Conservation (phyloP, 2,797 vertebrate genomes). For the Chaetophractus vellerosus region DNA sequence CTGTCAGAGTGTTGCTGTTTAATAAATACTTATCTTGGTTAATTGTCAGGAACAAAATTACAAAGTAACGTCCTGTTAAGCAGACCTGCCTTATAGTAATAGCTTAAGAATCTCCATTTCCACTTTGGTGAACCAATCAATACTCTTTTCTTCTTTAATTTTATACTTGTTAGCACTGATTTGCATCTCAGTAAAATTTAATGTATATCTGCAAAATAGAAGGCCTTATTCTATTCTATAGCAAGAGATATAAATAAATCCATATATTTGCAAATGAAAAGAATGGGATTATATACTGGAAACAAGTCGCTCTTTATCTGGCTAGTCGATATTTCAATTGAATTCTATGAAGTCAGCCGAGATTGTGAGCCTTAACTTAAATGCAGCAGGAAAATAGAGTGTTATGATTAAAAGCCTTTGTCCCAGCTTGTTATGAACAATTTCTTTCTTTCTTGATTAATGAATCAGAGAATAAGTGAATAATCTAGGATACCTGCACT, state of each 20-base stretch:
- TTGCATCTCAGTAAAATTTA: conserved; percentile 58
- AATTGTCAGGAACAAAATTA: conserved; percentile 51
- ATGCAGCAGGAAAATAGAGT: conserved; percentile 45
- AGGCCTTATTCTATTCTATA: not conserved
- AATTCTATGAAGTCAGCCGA: conserved; percentile 42
- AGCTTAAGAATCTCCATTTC: conserved; percentile 19
- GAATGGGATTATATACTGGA: not conserved
- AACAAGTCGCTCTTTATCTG: conserved; percentile 42
- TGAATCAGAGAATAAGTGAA: conserved; percentile 38
- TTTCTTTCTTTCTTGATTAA: conserved; percentile 65
- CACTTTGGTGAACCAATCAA: not conserved
- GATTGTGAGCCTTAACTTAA: conserved; percentile 31
- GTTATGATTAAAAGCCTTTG: conserved; percentile 62
- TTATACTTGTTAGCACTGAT: conserved; percentile 1
- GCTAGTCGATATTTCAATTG: not conserved
- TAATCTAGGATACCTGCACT: not conserved
- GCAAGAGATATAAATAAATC: not conserved
- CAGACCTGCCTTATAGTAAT: not conserved
- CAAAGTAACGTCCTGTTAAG: not conserved
- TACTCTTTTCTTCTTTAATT: not conserved
- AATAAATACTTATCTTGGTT: conserved; percentile 37
- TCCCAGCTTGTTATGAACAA: conserved; percentile 49
- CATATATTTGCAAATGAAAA: conserved; percentile 43
- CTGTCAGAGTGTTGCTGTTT: conserved; percentile 67
- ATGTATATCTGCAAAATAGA: not conserved